Base-by-base conservation (phyloP, 2,888 invertebrate species). In the Lymantria dispar region DNA sequence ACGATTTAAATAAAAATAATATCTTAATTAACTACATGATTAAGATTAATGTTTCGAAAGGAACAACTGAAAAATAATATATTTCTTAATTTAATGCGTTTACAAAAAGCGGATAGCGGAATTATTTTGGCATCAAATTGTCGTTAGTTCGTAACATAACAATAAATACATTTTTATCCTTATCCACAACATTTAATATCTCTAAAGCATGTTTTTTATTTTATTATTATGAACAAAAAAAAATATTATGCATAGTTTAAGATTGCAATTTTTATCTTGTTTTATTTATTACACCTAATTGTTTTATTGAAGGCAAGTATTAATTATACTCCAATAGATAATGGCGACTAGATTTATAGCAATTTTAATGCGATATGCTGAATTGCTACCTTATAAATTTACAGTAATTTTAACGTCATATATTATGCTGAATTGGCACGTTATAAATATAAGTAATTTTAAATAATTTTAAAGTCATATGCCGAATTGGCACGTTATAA, bases 51-150 rank as follows among this genome's bases (percentile, higher is more conserved):
- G 56, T 48, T 52, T 52, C 37, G 45, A 63, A 55, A 68, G 65
- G 59, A 68, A 64, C 61, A 54, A 56, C 8, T 40, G 15, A 14
- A 52, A 44, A 33, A 52, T 47, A 53, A 45, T 54, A 47, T 55
- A 56, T 56, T 49, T 44, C 49, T 43, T 58, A 60, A 58, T 47
- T 45, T 48, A 53, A 45, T 40, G 45, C 43, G 54, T 58, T 63
- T 52, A 59, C 36, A 56, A n/a, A n/a, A 55, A 63, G 58, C 54
- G 50, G 60, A 61, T 64, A 67, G 58, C 62, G 57, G 65, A 70
- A 58, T 69, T 74, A 80, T 80, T 84, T 84, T 83, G 84, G 83
- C 80, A 81, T 85, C 80, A 77, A 76, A 64, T 68, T 55, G 65
- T 72, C 33, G 63, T 33, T 73, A 69, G 61, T 60, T 65, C 56